Evolutionary conservation across 2,888 invertebrate genomes (phyloP).

Genomic region (Aricia artaxerxes): DNA sequence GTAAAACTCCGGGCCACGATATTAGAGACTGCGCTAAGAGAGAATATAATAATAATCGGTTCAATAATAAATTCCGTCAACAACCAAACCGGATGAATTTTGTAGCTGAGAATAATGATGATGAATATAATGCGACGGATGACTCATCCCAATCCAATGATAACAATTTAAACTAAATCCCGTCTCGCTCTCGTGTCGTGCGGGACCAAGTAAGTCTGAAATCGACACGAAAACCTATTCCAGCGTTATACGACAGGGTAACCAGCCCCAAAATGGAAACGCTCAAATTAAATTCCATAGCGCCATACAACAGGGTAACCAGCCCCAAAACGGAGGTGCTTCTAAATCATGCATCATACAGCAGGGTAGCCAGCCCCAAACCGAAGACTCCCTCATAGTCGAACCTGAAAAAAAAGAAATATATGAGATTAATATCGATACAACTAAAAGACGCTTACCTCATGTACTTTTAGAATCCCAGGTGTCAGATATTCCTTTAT

Average conservation of each 20-base stretch:
- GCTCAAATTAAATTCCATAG: not conserved
- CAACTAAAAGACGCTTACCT: constrained; percentile 22
- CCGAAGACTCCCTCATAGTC: not conserved
- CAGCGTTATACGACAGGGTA: constrained; percentile 26
- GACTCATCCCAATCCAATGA: not conserved
- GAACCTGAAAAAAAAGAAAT: constrained; percentile 18
- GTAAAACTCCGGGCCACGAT: constrained; percentile 34
- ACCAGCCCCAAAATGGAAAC: constrained; percentile 30
- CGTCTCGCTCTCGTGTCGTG: not conserved
- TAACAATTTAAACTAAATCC: constrained; percentile 19
- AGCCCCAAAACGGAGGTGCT: constrained; percentile 13
- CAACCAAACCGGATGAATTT: not conserved
- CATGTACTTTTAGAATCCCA: constrained; percentile 2
- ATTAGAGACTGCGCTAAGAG: constrained; percentile 37
- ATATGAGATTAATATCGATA: constrained; percentile 27
- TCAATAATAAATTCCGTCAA: constrained; percentile 1
- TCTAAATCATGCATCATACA: not conserved
- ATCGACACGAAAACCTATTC: not conserved
- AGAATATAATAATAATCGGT: constrained; percentile 36
- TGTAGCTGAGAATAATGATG: not conserved
- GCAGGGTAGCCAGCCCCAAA: constrained; percentile 25
- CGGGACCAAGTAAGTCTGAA: not conserved
- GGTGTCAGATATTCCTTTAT: constrained; percentile 22
- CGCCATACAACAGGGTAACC: constrained; percentile 4
- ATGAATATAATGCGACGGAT: not conserved